Base-by-base conservation (phyloP, 2,113 vertebrate genomes). In the Callithrix jacchus region DNA sequence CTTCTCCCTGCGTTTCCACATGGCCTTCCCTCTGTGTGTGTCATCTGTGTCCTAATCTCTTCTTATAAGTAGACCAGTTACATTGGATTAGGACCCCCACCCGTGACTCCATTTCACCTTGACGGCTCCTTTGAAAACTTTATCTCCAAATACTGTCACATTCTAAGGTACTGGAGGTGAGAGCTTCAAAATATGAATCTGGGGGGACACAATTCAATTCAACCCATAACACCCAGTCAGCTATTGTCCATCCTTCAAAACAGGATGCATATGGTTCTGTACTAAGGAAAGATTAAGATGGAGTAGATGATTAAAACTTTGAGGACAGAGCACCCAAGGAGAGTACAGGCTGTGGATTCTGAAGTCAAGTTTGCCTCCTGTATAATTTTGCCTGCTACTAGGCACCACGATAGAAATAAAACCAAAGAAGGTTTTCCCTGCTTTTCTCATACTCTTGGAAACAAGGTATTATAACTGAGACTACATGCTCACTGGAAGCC, bases 371-470 rank as follows among this genome's bases (percentile, higher is more conserved):
- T 1, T 10, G 20, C 66, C 70, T 95, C 30, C 45, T 86, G 80
- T 84, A 87, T 70, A 96, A 82, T 92, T 92, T 87, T 88, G 87
- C 45, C 76, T 89, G 68, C 27, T 87, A 79, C 79, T 80, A 89
- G 71, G 37, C 30, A 96, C 66, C 16, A 76, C 9, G 0, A 18
- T 17, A 12, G 8, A 71, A 93, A 74, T 17, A 91, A 89, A 97
- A 90, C 30, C 92, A 74, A 61, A 76, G 20, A 87, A 64, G 76
- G 56, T 80, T 73, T 91, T 84, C 13, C 0, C 95, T 96, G 37
- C 77, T 95, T 96, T 94, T 90, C 35, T 93, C 90, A 58, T 45
- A 35, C 7, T 73, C 45, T 8, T 77, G 95, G 94, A 94, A 95
- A 97, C 18, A 64, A 66, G 11, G 1, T 25, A 61, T 84, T 83